Conservation (phyloP, 2,888 invertebrate genomes). For the Carcina quercana region DNA sequence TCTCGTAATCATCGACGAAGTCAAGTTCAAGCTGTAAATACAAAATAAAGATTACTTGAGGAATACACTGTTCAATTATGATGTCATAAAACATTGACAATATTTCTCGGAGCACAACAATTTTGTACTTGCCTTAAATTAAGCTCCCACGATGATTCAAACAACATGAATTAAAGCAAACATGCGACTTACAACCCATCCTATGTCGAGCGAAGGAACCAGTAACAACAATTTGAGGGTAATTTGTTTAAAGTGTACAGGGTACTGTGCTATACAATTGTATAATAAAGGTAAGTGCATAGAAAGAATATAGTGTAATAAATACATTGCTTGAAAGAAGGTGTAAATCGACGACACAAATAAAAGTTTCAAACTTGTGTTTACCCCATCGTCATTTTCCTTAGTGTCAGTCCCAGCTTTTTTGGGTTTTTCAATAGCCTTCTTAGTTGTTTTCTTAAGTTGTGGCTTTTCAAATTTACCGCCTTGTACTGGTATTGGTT, state of each 20-base stretch:
- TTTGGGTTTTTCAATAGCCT: slow-evolving; percentile 51
- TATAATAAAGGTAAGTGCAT: slow-evolving; percentile 2
- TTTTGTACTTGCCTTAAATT: too few relatives aligned
- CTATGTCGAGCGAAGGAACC: too few relatives aligned
- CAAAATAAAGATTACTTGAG: too few relatives aligned
- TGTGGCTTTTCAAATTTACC: slow-evolving; percentile 67
- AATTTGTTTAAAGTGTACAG: too few relatives aligned
- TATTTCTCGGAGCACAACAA: neutral
- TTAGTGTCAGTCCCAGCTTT: slow-evolving; percentile 37
- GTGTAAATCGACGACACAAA: slow-evolving; percentile 33
- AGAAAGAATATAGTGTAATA: slow-evolving; percentile 10
- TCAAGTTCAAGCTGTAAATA: slow-evolving; percentile 57
- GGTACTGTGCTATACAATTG: too few relatives aligned
- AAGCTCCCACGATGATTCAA: slow-evolving; percentile 15
- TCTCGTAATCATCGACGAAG: slow-evolving; percentile 82
- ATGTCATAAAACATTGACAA: too few relatives aligned
- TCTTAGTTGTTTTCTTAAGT: slow-evolving; percentile 64
- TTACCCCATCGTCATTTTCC: slow-evolving; percentile 50
- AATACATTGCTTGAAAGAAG: too few relatives aligned
- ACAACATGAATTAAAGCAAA: slow-evolving; percentile 27
- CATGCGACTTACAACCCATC: slow-evolving; percentile 52
- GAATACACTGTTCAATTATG: too few relatives aligned
- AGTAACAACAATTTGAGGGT: too few relatives aligned
- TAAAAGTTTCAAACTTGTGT: slow-evolving; percentile 20
- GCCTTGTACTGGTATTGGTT: slow-evolving; percentile 56